A percentile compares a stretch with the other conserved stretches of the same genome.
Conservation (phyloP, 2,113 vertebrate species). For the Colinus virginianus region DNA sequence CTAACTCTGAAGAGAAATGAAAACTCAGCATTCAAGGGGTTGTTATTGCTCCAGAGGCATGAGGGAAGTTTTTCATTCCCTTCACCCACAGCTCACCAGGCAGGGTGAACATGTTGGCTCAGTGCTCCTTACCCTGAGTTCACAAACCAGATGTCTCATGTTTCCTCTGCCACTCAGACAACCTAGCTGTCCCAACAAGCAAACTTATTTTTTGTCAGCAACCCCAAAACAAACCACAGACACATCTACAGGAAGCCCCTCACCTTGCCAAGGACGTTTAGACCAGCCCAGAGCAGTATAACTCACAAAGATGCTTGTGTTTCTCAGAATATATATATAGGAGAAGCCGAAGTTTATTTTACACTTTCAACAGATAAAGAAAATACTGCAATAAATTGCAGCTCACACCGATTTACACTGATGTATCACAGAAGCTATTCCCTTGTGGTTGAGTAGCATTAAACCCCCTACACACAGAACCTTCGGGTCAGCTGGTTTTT, state of each 20-base stretch:
- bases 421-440: neutral
- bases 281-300: neutral
- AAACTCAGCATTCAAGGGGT: neutral
- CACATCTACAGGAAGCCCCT: neutral
- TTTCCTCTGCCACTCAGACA: neutral
- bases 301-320: neutral
- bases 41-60: neutral
- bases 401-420: neutral
- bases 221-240: rapidly evolving
- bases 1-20: neutral
- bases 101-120: rapidly evolving
- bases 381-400: neutral
- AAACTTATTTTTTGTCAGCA: neutral
- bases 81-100: neutral
- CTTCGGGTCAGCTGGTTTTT: neutral
- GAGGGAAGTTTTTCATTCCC: neutral
- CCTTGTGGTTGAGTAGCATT: rapidly evolving
- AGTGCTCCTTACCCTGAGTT: neutral
- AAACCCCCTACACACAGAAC: neutral
- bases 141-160: neutral
- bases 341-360: neutral
- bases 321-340: rapidly evolving
- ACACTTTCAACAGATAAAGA: neutral
- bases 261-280: neutral
- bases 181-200: neutral